These are phyloP conservation scores for Dendrolimus punctatus DNA, from an alignment of 1,140 invertebrate species.

Conservation along the genomic window DNA sequence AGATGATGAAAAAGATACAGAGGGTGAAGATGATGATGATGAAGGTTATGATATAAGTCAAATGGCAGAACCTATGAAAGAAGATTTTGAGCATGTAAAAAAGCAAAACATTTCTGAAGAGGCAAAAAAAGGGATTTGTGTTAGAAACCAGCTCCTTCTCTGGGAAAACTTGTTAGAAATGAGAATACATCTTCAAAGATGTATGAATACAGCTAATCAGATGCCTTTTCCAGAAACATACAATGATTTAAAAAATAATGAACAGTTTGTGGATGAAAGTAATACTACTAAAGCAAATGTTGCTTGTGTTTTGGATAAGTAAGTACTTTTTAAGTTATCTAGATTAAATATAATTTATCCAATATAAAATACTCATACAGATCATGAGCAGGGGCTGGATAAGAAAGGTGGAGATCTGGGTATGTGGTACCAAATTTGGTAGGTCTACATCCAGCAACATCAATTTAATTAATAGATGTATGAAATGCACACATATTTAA, in stretches of 20 bases:
- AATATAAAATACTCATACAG: background rate
- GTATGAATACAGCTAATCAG: slow-evolving; percentile 81
- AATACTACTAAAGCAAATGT: slow-evolving; percentile 72
- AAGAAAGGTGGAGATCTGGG: no score
- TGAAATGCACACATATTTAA: no score
- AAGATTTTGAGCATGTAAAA: slow-evolving; percentile 72
- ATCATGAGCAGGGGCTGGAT: no score
- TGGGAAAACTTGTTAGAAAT: slow-evolving; percentile 90
- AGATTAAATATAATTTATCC: slow-evolving; percentile 5
- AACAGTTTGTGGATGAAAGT: slow-evolving; percentile 71
- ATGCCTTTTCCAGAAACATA: slow-evolving; percentile 79
- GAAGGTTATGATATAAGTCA: slow-evolving; percentile 65
- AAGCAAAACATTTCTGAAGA: slow-evolving; percentile 74
- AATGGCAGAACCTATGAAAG: slow-evolving; percentile 55
- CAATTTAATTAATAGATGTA: no score
- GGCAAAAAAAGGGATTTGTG: slow-evolving; percentile 83
- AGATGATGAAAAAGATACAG: slow-evolving; percentile 33
- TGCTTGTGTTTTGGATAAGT: slow-evolving; percentile 75
- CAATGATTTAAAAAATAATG: slow-evolving; percentile 60
- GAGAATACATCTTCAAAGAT: slow-evolving; percentile 89
- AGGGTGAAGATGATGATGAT: slow-evolving; percentile 41
- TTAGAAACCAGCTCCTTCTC: slow-evolving; percentile 82
- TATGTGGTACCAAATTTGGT: no score
- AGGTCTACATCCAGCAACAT: no score
- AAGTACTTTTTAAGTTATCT: slow-evolving; percentile 21